Base-by-base conservation (phyloP, 2,888 invertebrate genomes). In the Mantis religiosa region DNA sequence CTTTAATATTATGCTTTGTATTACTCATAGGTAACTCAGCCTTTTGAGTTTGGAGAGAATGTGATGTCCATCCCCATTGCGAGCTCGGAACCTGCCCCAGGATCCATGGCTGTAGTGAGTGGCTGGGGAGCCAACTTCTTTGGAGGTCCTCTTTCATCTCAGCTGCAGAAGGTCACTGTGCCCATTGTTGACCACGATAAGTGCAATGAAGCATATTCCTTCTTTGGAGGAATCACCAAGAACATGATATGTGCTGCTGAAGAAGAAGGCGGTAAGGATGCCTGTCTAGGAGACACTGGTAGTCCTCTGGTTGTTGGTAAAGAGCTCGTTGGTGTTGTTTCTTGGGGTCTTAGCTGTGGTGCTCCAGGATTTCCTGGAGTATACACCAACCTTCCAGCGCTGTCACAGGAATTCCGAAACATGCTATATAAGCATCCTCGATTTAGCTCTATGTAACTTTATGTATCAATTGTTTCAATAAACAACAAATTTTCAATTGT, bases 171-270 rank as follows among this genome's bases (percentile, higher is more conserved):
- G 89, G 92, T 92, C 71, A 89, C 91, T 84, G 92, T 93, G 71
- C 92, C 92, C 20, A 90, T 93, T 34, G 91, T 93, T 54, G 90
- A 91, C 28, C 91, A 91, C 89, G 86, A 89, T n/a, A 91, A 91
- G 81, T 93, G 92, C 90, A 90, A 91, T 28, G 88, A 90, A 87
- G 91, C 92, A 84, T 92, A 92, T 82, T 8, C 91, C 8, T 89
- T 85, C n/a, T 34, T 41, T 81, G 25, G 47, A n/a, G 25, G 47
- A 9, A 90, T 92, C 30, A 92, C 92, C 14, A 8, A 88, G 14
- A 93, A 93, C 34, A 95, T 95, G 95, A 93, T 95, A 91, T 95
- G 95, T 89, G 95, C 95, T 0, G 95, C 94, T 1, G 30, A 41
- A 41, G 47, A 27, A 30, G 93, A 93, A 82, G 92, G 93, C 0